A percentile compares a stretch with the other conserved stretches of the same genome.
These are phyloP conservation scores for Crotalus helleri DNA, from an alignment of 2,113 vertebrate species.

Conservation along the genomic window DNA sequence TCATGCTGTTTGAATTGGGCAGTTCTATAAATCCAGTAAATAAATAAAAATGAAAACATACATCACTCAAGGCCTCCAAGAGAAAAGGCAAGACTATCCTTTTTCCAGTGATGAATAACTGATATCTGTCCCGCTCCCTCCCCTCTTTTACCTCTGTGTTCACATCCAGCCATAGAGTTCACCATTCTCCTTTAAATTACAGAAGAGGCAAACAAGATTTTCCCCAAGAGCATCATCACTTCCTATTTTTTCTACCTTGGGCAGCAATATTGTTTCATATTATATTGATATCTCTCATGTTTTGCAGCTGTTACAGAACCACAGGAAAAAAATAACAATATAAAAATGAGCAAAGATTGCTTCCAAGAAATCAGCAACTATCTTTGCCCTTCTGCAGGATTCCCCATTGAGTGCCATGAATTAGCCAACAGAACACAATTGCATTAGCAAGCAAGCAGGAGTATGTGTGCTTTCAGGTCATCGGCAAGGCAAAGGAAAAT, in stretches of 20 bases:
- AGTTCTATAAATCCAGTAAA: not conserved
- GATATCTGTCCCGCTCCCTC: not conserved
- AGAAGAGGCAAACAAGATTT: not conserved
- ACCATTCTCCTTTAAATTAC: not conserved
- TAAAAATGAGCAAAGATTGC: not conserved
- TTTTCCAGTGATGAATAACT: not conserved
- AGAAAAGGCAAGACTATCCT: not conserved
- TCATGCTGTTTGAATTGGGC: not conserved
- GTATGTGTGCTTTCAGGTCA: conserved; percentile 56
- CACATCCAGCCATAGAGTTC: not conserved
- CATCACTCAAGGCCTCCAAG: not conserved
- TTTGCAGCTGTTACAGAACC: not conserved
- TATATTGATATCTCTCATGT: not conserved
- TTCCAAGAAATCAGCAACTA: not conserved
- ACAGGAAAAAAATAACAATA: not conserved
- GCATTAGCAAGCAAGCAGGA: conserved; percentile 49
- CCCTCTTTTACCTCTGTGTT: not conserved
- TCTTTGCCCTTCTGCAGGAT: not conserved
- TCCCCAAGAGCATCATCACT: not conserved
- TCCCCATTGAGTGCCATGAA: conserved; percentile 26
- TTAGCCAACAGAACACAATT: conserved; percentile 38
- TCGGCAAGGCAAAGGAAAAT: conserved; percentile 64
- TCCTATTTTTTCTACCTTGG: too few relatives aligned
- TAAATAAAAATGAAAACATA: not conserved
- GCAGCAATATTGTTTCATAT: not conserved